phyloP scores from a whole-genome alignment of 2,888 invertebrate species.

The Flexamia atlantica region DNA sequence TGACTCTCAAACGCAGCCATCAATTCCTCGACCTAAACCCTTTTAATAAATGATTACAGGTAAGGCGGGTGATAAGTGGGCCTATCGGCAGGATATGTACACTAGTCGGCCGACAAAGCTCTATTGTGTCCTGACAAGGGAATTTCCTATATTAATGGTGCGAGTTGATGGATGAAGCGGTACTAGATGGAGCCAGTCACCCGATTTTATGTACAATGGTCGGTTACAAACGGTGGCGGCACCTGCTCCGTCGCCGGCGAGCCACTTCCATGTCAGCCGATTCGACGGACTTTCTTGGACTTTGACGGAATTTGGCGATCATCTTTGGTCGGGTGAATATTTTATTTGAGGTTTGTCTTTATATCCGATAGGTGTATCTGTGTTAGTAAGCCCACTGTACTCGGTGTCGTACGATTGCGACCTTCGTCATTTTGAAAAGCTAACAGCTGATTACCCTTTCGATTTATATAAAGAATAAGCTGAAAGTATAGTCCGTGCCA shows the following conservation, averaged over 20 bases:
- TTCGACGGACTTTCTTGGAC: neutral
- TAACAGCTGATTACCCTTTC: too few relatives aligned
- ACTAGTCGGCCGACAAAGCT: neutral
- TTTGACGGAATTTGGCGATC: too few relatives aligned
- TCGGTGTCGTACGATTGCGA: too few relatives aligned
- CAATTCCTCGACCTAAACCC: neutral
- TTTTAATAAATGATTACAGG: slow-evolving; percentile 33
- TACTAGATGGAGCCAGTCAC: slow-evolving; percentile 19
- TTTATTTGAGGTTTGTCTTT: too few relatives aligned
- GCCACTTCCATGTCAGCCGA: neutral
- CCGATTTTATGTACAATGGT: slow-evolving; percentile 29
- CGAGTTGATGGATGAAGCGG: slow-evolving; percentile 18
- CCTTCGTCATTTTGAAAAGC: too few relatives aligned
- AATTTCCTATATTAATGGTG: slow-evolving; percentile 52
- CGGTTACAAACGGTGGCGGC: neutral
- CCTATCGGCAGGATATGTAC: neutral
- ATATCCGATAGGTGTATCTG: too few relatives aligned
- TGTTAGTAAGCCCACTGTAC: too few relatives aligned
- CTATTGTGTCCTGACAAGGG: slow-evolving; percentile 42
- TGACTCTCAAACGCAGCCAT: neutral
- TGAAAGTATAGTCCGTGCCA: too few relatives aligned
- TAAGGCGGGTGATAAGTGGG: neutral
- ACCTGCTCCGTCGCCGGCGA: neutral
- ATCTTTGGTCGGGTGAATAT: too few relatives aligned
- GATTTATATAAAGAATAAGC: too few relatives aligned